Evolutionary conservation across 2,113 vertebrate species (phyloP).

Genomic region (Cephalopterus ornatus): DNA sequence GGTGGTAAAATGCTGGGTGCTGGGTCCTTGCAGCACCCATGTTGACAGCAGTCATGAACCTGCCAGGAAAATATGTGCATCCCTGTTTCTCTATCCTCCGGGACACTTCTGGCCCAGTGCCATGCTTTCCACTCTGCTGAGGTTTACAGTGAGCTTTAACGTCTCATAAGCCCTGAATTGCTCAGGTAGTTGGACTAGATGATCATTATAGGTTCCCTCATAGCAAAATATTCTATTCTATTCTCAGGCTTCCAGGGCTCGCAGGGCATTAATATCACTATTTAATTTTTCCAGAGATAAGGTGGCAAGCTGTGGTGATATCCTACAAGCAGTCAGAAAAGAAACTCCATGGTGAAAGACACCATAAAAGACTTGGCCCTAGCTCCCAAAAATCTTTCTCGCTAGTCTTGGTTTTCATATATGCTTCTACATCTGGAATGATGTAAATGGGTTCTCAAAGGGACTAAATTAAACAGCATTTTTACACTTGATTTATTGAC

Average conservation of each 20-base stretch:
- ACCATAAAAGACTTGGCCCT: neutral
- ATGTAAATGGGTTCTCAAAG: neutral
- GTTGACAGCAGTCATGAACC: neutral
- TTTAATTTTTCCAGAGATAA: neutral
- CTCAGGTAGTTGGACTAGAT: neutral
- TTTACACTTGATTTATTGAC: neutral
- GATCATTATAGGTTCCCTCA: rapidly evolving
- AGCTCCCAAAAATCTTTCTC: neutral
- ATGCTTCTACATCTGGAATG: neutral
- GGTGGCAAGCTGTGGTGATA: neutral
- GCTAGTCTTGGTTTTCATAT: neutral
- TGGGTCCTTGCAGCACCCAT: neutral
- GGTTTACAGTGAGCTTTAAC: neutral
- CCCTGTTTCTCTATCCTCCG: neutral
- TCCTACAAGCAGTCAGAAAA: neutral
- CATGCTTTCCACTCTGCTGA: too few relatives aligned
- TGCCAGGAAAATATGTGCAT: rapidly evolving
- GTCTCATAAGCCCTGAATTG: neutral
- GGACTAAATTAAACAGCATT: neutral
- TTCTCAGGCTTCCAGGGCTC: neutral
- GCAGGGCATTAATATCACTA: neutral
- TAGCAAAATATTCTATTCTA: neutral
- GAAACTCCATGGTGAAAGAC: neutral
- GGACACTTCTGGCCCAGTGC: rapidly evolving
- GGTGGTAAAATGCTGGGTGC: rapidly evolving